Evolutionary conservation across 2,888 invertebrate species (phyloP), one percentile per base, ranked within the genome.

Genomic region (Adela reaumurella): DNA sequence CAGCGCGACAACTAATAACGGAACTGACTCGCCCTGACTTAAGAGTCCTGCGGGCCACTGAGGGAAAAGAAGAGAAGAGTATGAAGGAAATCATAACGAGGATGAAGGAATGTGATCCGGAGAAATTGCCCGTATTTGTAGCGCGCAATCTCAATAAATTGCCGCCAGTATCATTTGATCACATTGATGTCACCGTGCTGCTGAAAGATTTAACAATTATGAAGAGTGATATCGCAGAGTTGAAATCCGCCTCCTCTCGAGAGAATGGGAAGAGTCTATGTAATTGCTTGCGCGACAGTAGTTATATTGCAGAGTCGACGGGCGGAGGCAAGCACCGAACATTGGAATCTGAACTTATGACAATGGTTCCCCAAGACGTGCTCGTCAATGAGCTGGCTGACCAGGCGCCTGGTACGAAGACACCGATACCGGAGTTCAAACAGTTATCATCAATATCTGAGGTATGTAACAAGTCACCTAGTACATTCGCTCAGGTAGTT

Each of bases 111-210:
- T 41, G 42, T 17, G 45, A 46, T 1, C 42, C 46, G n/a, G 49
- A 49, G 3, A 6, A 20, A 5, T 3, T 49, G 3, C 49, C 49
- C 4, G 19, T 42, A 20, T 49, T 46, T 46, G 49, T 49, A 14
- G 45, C 46, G 4, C 16, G 28, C 24, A 41, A 49, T 11, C 46
- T 49, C 11, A 18, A 49, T 6, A 49, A 49, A 19, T 18, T 49
- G 17, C 49, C 45, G 11, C 49, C 46, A n/a, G 18, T 49, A 4
- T 45, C 45, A 6, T 49, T 49, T 17, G 28, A 47, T 17, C 43
- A 47, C 19, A 43, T 47, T 3, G 47, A 47, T 43, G 43, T 47
- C 14, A 47, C 43, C n/a, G 14, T 16, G 14, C 24, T 47, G 24
- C 43, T 47, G n/a, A 46, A 46, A 17, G 46, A 46, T 19, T n/a